A percentile compares a stretch with the other conserved stretches of the same genome.
Conservation (phyloP, 2,888 invertebrate genomes). For the Drosophila silvestris region DNA sequence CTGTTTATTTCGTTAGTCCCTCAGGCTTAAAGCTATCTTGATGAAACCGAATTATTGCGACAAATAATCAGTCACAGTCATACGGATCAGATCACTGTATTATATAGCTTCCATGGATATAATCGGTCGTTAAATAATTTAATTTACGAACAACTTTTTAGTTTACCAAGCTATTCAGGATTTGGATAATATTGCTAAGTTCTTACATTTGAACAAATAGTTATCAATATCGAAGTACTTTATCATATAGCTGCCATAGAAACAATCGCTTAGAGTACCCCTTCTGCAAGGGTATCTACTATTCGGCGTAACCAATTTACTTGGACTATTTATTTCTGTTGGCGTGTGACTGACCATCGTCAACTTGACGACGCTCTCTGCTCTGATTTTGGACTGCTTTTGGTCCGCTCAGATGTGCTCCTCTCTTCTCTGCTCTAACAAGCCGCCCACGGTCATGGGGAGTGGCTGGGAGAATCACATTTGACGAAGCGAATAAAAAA, state of each 20-base stretch:
- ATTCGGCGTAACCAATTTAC: background rate
- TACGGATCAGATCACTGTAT: no score
- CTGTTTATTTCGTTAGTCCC: background rate
- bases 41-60: no score
- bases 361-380: constrained; percentile 39
- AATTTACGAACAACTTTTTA: no score
- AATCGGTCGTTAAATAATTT: background rate
- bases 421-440: background rate
- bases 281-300: background rate
- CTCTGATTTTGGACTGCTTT: background rate
- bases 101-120: background rate
- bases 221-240: background rate
- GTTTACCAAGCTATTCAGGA: no score
- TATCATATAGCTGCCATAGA: background rate
- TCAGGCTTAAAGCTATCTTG: background rate
- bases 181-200: background rate
- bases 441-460: constrained; percentile 59
- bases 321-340: background rate
- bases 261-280: background rate
- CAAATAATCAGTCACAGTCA: no score
- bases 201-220: background rate
- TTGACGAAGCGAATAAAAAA: constrained; percentile 14
- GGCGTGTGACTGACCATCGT: constrained; percentile 69
- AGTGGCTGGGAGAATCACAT: constrained; percentile 6
- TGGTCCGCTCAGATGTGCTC: background rate